Percentiles rank a stretch among this genome's conserved stretches.
Evolutionary conservation across 1,140 invertebrate genomes (phyloP).

Genomic region (Physella acuta): DNA sequence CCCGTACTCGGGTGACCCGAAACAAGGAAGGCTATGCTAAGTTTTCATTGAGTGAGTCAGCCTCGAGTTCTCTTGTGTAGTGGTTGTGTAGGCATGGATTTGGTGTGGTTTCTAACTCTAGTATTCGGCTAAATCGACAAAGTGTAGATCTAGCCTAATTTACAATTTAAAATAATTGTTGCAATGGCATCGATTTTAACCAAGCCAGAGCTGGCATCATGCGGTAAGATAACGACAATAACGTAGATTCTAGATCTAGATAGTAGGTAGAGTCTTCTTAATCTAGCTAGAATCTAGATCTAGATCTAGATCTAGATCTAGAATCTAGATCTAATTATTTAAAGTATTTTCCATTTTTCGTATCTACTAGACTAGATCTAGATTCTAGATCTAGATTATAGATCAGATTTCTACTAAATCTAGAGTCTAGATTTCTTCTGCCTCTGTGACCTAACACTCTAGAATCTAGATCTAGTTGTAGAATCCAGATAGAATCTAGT

Average conservation of each 20-base stretch:
- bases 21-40: too few relatives aligned
- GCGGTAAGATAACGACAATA: conserved; percentile 9
- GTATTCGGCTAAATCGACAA: too few relatives aligned
- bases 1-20: too few relatives aligned
- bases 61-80: too few relatives aligned
- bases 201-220: conserved; percentile 11
- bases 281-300: background rate
- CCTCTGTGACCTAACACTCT: too few relatives aligned
- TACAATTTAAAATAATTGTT: too few relatives aligned
- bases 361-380: background rate
- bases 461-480: too few relatives aligned
- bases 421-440: too few relatives aligned
- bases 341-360: background rate
- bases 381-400: conserved; percentile 1
- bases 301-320: conserved; percentile 12
- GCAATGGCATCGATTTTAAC: conserved; percentile 13
- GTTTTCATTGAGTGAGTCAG: conserved; percentile 9
- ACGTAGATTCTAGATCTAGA: background rate
- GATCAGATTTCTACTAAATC: background rate
- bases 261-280: background rate
- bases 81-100: too few relatives aligned
- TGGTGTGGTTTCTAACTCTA: too few relatives aligned
- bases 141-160: too few relatives aligned
- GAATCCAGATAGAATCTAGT: too few relatives aligned
- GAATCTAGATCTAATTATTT: background rate